Evolutionary conservation across 1,140 invertebrate genomes (phyloP).

Genomic region (Latrodectus geometricus): DNA sequence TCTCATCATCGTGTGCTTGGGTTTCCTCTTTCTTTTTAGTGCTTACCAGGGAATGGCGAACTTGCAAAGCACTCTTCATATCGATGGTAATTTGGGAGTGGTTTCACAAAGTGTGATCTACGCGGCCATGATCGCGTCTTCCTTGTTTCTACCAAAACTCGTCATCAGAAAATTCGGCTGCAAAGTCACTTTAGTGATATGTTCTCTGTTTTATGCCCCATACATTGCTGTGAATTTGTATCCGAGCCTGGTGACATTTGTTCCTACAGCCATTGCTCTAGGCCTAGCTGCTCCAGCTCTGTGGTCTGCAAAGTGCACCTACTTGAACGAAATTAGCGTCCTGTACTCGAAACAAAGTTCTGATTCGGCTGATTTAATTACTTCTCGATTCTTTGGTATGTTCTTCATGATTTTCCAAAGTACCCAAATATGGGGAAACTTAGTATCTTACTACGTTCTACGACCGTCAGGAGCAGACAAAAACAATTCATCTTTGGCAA

Average conservation of each 20-base stretch:
- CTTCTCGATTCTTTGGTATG: slow-evolving; percentile 96
- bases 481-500: background rate
- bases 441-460: slow-evolving; percentile 80
- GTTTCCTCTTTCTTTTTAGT: slow-evolving; percentile 94
- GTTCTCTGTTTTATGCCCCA: slow-evolving; percentile 90
- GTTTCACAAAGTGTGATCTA: slow-evolving; percentile 88
- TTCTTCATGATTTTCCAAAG: slow-evolving; percentile 98
- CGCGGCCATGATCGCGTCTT: slow-evolving; percentile 87
- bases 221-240: slow-evolving; percentile 95
- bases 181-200: slow-evolving; percentile 93
- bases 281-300: slow-evolving; percentile 93
- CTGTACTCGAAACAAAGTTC: slow-evolving; percentile 73
- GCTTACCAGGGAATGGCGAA: slow-evolving; percentile 92
- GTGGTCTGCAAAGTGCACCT: slow-evolving; percentile 96
- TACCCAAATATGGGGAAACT: slow-evolving; percentile 93
- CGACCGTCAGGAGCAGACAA: slow-evolving; percentile 40
- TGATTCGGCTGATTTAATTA: slow-evolving; percentile 85
- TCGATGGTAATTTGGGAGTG: slow-evolving; percentile 75
- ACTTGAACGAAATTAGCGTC: slow-evolving; percentile 91
- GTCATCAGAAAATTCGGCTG: slow-evolving; percentile 89
- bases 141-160: slow-evolving; percentile 91
- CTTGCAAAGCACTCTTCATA: slow-evolving; percentile 73
- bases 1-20: slow-evolving; percentile 84
- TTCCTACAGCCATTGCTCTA: slow-evolving; percentile 87
- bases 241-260: slow-evolving; percentile 87